Conservation (phyloP, 35 echinoderm and acorn worm species). For the Apostichopus californicus region DNA sequence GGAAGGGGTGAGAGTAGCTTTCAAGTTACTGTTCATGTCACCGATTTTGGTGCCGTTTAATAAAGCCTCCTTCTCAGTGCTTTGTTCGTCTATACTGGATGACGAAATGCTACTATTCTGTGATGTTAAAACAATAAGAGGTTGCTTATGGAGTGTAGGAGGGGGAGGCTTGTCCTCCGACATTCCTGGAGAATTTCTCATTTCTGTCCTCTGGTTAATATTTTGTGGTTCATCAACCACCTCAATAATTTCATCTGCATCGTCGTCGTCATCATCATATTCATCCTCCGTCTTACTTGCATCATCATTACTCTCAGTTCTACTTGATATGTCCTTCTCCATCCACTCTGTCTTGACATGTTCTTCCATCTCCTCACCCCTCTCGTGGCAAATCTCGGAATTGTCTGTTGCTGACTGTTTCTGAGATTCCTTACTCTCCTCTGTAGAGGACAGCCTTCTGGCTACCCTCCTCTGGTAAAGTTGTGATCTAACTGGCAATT, state of each 20-base stretch:
- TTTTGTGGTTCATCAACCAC: conserved; percentile 26
- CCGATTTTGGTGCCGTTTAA: conserved; percentile 58
- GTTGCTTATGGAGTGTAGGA: neutral
- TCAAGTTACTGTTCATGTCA: conserved; percentile 47
- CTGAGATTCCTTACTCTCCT: conserved; percentile 25
- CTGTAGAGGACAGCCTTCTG: conserved; percentile 60
- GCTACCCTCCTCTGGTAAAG: conserved; percentile 88
- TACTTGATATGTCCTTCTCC: neutral
- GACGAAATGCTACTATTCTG: conserved; percentile 35
- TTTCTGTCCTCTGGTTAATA: conserved; percentile 5
- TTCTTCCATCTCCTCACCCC: neutral
- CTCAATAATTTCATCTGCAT: conserved; percentile 22
- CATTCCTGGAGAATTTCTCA: conserved; percentile 6
- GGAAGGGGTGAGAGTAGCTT: conserved; percentile 55
- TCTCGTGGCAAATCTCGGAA: neutral
- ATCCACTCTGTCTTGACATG: neutral
- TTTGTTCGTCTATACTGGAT: conserved; percentile 19
- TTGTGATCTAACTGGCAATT: conserved; percentile 81
- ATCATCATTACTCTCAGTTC: neutral
- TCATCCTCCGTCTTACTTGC: neutral
- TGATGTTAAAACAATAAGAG: conserved; percentile 44
- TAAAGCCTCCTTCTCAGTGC: conserved; percentile 3
- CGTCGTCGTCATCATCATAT: neutral
- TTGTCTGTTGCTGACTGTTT: neutral
- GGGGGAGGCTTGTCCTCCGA: neutral